These are phyloP conservation scores for Babylonia areolata DNA, from an alignment of 1,140 invertebrate species.

Conservation along the genomic window DNA sequence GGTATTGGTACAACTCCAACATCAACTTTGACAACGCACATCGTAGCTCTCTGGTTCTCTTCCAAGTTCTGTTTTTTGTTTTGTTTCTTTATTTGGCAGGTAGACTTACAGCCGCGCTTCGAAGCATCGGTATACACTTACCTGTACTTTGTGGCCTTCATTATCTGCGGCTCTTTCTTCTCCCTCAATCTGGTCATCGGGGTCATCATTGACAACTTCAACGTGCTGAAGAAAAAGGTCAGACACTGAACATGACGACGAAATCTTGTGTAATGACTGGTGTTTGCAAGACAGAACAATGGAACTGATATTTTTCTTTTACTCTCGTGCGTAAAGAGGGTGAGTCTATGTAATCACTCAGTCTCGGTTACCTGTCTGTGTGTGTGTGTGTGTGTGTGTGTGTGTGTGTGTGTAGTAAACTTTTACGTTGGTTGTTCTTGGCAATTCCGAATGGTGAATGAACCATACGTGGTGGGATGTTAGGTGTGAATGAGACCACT, in stretches of 20 bases:
- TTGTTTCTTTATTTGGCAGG: conserved; percentile 41
- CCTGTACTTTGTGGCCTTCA: conserved; percentile 97
- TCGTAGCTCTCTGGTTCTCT: conserved; percentile 96
- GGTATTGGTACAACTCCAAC: conserved; percentile 94
- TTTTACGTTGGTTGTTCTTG: too few species aligned
- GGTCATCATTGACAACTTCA: conserved; percentile 99
- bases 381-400: conserved; percentile 16
- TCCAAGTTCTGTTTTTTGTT: conserved; percentile 88
- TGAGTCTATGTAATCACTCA: too few species aligned
- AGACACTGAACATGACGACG: too few species aligned
- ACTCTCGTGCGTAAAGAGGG: too few species aligned
- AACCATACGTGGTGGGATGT: too few species aligned
- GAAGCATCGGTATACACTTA: conserved; percentile 98
- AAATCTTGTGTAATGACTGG: too few species aligned
- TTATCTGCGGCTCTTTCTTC: conserved; percentile 97
- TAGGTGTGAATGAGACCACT: too few species aligned
- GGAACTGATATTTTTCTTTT: too few species aligned
- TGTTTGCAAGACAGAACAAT: too few species aligned
- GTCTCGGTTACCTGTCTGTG: too few species aligned
- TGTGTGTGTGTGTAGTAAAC: conserved; percentile 33
- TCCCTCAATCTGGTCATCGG: conserved; percentile 97
- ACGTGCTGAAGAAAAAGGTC: conserved; percentile 98
- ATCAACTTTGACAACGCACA: conserved; percentile 99
- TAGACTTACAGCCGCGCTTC: conserved; percentile 91
- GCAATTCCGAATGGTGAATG: too few species aligned